These are phyloP conservation scores for Catharus minimus DNA, from an alignment of 2,113 vertebrate species.

Conservation along the genomic window DNA sequence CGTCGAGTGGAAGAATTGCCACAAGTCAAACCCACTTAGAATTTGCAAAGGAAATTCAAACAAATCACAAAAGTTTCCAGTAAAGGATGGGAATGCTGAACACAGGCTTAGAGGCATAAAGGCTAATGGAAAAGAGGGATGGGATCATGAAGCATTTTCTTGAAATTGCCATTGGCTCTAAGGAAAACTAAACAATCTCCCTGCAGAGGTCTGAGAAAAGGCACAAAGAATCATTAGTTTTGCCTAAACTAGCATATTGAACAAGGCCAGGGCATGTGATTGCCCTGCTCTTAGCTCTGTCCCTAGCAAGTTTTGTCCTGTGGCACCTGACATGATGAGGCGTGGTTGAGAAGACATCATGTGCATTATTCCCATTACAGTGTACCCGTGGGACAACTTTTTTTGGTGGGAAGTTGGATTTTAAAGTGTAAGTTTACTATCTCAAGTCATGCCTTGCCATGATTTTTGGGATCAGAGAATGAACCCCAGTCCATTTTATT, in stretches of 20 bases:
- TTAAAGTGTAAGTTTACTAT: accelerated
- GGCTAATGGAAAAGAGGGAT: neutral
- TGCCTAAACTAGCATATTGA: neutral
- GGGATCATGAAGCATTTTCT: neutral
- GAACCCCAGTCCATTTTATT: neutral
- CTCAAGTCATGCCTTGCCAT: neutral
- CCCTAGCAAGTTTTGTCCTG: neutral
- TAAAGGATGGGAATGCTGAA: neutral
- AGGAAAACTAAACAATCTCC: neutral
- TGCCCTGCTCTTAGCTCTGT: neutral
- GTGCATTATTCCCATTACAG: neutral
- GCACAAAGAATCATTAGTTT: neutral
- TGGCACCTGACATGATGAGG: neutral
- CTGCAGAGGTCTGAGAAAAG: conserved; percentile 9
- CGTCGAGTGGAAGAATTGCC: neutral
- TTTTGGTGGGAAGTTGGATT: neutral
- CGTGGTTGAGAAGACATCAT: neutral
- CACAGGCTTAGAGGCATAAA: neutral
- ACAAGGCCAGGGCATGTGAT: neutral
- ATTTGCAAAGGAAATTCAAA: conserved; percentile 62
- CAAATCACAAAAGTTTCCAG: conserved; percentile 34
- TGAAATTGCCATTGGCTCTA: neutral
- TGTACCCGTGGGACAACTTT: neutral
- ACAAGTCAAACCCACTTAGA: conserved; percentile 4
- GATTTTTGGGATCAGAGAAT: neutral